phyloP scores from a whole-genome alignment of 2,113 vertebrate genomes.

The Spilogale gracilis region DNA sequence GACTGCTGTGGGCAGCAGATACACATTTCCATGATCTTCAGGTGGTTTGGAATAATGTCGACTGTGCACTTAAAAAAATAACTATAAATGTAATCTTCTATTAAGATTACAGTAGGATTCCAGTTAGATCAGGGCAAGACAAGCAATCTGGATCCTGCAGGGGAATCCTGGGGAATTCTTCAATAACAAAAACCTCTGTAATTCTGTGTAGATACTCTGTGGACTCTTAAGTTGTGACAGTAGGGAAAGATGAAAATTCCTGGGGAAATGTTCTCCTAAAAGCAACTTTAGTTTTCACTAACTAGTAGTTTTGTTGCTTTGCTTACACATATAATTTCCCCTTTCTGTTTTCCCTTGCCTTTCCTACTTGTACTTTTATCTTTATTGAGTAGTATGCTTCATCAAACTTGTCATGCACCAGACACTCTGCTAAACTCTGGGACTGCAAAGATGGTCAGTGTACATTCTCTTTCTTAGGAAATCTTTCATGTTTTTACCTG shows the following conservation, averaged over 20 bases:
- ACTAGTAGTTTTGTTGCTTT: not conserved
- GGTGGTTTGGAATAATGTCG: not conserved
- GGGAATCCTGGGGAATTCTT: not conserved
- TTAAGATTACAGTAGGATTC: constrained; percentile 6
- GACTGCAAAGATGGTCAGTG: not conserved
- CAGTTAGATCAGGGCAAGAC: not conserved
- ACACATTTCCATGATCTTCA: not conserved
- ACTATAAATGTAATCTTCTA: not conserved
- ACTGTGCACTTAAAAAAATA: not conserved
- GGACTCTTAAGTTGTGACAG: not conserved
- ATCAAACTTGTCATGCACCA: not conserved
- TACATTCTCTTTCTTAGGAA: not conserved
- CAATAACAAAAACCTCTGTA: not conserved
- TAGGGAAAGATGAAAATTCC: not conserved
- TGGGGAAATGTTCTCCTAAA: not conserved
- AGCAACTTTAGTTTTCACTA: not conserved
- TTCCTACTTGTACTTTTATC: not conserved
- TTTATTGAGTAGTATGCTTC: not conserved
- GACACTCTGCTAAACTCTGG: not conserved
- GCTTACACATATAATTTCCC: not conserved
- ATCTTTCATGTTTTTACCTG: not conserved
- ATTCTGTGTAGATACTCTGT: not conserved
- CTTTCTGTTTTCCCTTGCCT: not conserved
- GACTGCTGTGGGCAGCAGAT: not conserved
- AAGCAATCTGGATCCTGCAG: not conserved